These are phyloP conservation scores for Leptodirus hochenwartii DNA, from an alignment of 2,888 invertebrate genomes.

Conservation along the genomic window DNA sequence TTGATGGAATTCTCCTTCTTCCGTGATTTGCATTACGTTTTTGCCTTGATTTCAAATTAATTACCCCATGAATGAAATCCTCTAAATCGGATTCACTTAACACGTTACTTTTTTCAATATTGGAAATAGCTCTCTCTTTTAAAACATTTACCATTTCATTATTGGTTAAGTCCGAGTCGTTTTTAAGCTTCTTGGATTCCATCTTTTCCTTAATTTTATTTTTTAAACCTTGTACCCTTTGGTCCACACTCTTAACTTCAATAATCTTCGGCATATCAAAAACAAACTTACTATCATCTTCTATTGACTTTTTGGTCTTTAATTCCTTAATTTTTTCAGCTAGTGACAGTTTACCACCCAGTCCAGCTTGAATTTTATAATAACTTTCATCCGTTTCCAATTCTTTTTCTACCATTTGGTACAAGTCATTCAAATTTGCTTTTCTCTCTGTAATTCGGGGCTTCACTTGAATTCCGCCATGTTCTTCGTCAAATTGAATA, in stretches of 20 bases:
- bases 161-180: conserved; percentile 15
- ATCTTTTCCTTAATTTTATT: conserved; percentile 5
- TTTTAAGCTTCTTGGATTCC: conserved; percentile 1
- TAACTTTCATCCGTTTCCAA: conserved; percentile 19
- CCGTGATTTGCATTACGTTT: conserved; percentile 5
- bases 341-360: conserved; percentile 3
- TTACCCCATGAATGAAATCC: conserved; percentile 8
- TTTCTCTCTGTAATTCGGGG: conserved; percentile 7
- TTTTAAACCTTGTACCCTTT: neutral
- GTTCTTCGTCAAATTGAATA: conserved; percentile 10
- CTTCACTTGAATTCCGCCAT: conserved; percentile 6
- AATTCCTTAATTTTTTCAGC: conserved; percentile 8
- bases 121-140: conserved; percentile 18
- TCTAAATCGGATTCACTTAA: conserved; percentile 8
- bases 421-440: conserved; percentile 9
- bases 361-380: conserved; percentile 13
- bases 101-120: conserved; percentile 14
- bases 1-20: no score
- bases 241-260: neutral
- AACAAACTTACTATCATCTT: conserved; percentile 7
- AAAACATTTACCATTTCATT: conserved; percentile 20
- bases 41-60: conserved; percentile 5
- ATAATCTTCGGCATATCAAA: no score
- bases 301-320: conserved; percentile 11
- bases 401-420: conserved; percentile 17